These are phyloP conservation scores for Cotesia chilonis DNA, from an alignment of 1,140 invertebrate genomes.

Conservation along the genomic window DNA sequence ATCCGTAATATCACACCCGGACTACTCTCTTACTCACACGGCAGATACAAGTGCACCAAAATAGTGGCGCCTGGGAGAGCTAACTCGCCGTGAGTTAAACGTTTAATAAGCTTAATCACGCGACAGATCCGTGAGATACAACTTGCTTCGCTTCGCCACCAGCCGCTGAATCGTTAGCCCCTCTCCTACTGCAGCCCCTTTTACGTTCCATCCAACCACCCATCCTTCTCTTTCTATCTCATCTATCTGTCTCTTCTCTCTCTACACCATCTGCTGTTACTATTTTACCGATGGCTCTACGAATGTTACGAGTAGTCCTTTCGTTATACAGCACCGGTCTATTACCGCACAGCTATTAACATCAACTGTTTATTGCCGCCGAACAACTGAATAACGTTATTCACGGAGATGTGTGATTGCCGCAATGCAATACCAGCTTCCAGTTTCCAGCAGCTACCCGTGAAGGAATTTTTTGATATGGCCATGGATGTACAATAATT, in stretches of 20 bases:
- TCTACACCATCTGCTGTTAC: slow-evolving; percentile 63
- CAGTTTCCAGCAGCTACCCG: no score
- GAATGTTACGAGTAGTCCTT: slow-evolving; percentile 53
- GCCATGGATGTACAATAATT: no score
- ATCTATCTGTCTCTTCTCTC: slow-evolving; percentile 20
- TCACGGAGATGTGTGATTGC: slow-evolving; percentile 25
- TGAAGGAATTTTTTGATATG: no score
- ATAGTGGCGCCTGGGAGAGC: slow-evolving; percentile 20
- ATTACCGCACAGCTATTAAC: slow-evolving; percentile 58
- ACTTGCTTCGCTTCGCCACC: slow-evolving; percentile 61
- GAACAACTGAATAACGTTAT: slow-evolving; percentile 48
- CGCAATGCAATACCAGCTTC: no score
- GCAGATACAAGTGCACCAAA: slow-evolving; percentile 22
- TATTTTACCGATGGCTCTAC: slow-evolving; percentile 61
- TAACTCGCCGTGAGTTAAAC: slow-evolving; percentile 61
- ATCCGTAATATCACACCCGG: not conserved
- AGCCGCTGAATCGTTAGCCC: slow-evolving; percentile 46
- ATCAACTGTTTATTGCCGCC: slow-evolving; percentile 61
- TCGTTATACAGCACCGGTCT: slow-evolving; percentile 45
- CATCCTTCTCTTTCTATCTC: slow-evolving; percentile 13
- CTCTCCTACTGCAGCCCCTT: slow-evolving; percentile 16
- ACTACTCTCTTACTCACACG: slow-evolving; percentile 1
- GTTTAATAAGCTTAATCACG: slow-evolving; percentile 68
- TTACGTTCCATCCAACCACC: slow-evolving; percentile 30
- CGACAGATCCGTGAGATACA: slow-evolving; percentile 67